Percentiles rank a stretch among this genome's conserved stretches.
phyloP scores from a whole-genome alignment of 2,888 invertebrate genomes.

The Drosophila stalkeri region DNA sequence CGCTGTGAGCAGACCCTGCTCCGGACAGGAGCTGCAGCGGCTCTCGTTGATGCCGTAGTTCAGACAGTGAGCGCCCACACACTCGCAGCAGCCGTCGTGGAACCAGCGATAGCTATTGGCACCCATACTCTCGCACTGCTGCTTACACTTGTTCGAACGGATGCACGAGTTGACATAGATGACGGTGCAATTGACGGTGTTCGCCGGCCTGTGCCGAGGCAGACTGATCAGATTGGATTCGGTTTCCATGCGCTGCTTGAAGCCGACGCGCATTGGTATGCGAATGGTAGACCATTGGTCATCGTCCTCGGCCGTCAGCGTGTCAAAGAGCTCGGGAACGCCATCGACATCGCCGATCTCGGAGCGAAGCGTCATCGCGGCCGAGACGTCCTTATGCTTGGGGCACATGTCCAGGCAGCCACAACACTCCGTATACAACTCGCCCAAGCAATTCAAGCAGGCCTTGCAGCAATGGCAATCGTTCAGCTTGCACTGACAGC shows the following conservation, averaged over 20 bases:
- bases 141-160: conserved; percentile 78
- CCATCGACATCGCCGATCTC: conserved; percentile 94
- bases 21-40: conserved; percentile 88
- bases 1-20: conserved; percentile 80
- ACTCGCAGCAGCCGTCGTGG: conserved; percentile 97
- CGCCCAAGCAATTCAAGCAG: conserved; percentile 94
- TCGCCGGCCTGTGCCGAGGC: conserved; percentile 34
- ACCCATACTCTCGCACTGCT: conserved; percentile 84
- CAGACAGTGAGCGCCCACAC: conserved; percentile 93
- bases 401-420: conserved; percentile 88
- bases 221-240: conserved; percentile 2
- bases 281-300: conserved; percentile 81
- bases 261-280: conserved; percentile 71
- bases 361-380: conserved; percentile 88
- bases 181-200: conserved; percentile 79
- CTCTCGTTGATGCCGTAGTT: conserved; percentile 95
- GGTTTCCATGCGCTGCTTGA: conserved; percentile 56
- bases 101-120: conserved; percentile 92
- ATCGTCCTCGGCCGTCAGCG: conserved; percentile 89
- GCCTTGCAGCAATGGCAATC: conserved; percentile 96
- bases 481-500: conserved; percentile 96
- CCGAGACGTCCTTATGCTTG: conserved; percentile 87
- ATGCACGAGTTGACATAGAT: conserved; percentile 82
- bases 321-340: conserved; percentile 92
- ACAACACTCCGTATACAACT: conserved; percentile 93